Percentiles rank a stretch among this genome's conserved stretches.
Evolutionary conservation across 2,888 invertebrate genomes (phyloP).

Genomic region (Cerceris rybyensis): DNA sequence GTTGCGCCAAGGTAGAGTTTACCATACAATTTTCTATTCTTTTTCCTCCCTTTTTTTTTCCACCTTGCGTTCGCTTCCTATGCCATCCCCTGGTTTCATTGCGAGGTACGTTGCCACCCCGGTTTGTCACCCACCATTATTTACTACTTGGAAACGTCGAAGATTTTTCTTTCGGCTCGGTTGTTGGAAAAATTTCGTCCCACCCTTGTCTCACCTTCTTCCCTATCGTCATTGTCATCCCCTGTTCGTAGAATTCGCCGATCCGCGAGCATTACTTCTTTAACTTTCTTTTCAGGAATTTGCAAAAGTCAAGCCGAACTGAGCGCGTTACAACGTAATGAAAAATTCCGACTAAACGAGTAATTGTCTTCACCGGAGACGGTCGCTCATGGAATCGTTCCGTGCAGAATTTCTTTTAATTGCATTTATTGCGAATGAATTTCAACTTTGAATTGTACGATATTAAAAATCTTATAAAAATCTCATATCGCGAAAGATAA

Average conservation of each 20-base stretch:
- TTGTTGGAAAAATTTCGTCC: conserved; percentile 51
- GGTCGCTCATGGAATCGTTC: no score
- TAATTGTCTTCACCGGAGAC: no score
- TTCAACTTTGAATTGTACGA: no score
- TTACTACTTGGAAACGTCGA: conserved; percentile 64
- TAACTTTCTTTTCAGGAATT: no score
- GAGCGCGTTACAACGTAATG: no score
- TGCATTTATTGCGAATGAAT: no score
- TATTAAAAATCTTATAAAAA: no score
- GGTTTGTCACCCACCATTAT: conserved; percentile 68
- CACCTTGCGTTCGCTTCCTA: conserved; percentile 12
- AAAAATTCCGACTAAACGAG: no score
- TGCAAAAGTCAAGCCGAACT: no score
- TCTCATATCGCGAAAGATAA: no score
- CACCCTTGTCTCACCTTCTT: conserved; percentile 8
- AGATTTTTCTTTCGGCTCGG: conserved; percentile 54
- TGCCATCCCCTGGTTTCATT: conserved; percentile 5
- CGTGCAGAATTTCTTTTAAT: no score
- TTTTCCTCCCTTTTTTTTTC: conserved; percentile 31
- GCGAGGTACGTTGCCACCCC: conserved; percentile 46
- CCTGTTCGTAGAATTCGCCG: conserved; percentile 40
- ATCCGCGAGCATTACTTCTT: not conserved
- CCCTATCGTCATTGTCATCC: not conserved
- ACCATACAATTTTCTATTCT: conserved; percentile 68
- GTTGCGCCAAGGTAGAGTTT: conserved; percentile 63